Percentiles rank a stretch among this genome's conserved stretches.
These are phyloP conservation scores for Pitangus sulphuratus DNA, from an alignment of 2,797 vertebrate species.

Conservation along the genomic window DNA sequence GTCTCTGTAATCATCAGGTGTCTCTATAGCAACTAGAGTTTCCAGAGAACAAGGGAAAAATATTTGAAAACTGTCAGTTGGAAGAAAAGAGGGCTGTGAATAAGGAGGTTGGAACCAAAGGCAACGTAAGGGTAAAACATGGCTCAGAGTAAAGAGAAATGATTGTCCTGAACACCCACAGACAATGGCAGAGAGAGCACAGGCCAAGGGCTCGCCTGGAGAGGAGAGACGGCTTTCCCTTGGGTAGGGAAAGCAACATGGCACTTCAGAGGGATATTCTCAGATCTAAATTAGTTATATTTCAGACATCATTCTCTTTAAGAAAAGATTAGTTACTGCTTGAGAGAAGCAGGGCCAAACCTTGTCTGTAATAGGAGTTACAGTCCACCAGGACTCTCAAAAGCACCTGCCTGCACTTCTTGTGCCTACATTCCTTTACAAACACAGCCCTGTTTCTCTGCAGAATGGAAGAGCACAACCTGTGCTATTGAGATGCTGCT, in stretches of 20 bases:
- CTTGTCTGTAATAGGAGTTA: neutral
- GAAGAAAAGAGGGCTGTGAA: conserved; percentile 62
- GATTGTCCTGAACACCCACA: neutral
- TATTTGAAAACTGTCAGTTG: conserved; percentile 65
- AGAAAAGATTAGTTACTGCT: neutral
- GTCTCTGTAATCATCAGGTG: conserved; percentile 73
- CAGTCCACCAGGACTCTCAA: neutral
- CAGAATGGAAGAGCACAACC: neutral
- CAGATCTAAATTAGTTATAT: neutral
- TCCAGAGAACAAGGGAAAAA: conserved; percentile 71
- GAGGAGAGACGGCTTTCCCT: neutral
- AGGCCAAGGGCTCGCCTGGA: neutral
- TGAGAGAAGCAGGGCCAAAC: neutral
- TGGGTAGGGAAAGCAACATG: neutral
- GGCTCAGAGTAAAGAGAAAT: conserved; percentile 43
- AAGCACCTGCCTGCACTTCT: neutral
- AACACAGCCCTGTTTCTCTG: neutral
- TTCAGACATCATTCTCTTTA: neutral
- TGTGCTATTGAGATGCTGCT: neutral
- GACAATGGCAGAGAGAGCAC: neutral
- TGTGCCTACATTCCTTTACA: neutral
- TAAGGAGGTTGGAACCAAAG: conserved; percentile 44
- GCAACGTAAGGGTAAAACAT: conserved; percentile 34
- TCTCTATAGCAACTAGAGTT: conserved; percentile 81
- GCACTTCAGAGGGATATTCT: neutral